Percentiles rank a stretch among this genome's conserved stretches.
These are phyloP conservation scores for Hymenochirus boettgeri DNA, from an alignment of 2,113 vertebrate genomes.

Conservation along the genomic window DNA sequence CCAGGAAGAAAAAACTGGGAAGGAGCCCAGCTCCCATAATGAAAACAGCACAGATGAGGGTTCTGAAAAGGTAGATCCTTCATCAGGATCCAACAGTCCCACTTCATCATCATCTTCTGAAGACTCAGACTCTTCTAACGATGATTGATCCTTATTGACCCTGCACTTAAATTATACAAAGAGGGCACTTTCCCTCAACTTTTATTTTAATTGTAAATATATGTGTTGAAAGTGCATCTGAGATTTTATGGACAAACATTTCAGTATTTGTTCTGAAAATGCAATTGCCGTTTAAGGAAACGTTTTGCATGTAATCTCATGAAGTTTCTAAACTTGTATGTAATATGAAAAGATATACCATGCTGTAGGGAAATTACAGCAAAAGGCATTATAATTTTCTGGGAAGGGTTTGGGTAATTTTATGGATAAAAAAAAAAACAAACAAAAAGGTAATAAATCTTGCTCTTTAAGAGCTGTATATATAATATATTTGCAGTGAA, in stretches of 20 bases:
- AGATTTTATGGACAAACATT: conserved; percentile 85
- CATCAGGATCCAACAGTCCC: conserved; percentile 84
- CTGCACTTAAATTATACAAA: conserved; percentile 82
- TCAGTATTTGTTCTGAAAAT: conserved; percentile 94
- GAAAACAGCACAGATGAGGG: conserved; percentile 93
- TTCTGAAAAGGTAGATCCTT: conserved; percentile 87
- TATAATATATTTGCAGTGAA: conserved; percentile 99
- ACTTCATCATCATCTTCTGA: conserved; percentile 71
- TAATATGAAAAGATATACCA: conserved; percentile 70
- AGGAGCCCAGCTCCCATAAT: conserved; percentile 69
- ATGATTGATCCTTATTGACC: conserved; percentile 79
- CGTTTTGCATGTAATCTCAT: conserved; percentile 96
- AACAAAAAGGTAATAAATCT: conserved; percentile 55
- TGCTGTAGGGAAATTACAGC: conserved; percentile 88
- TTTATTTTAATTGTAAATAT: conserved; percentile 89
- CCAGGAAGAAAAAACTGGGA: conserved; percentile 63
- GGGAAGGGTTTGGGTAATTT: conserved; percentile 81
- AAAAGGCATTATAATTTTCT: conserved; percentile 98
- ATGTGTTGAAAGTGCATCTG: conserved; percentile 89
- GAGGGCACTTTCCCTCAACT: conserved; percentile 67
- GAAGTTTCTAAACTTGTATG: conserved; percentile 88
- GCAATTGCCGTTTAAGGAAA: conserved; percentile 90
- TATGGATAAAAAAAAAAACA: conserved; percentile 70
- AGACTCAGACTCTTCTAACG: conserved; percentile 89
- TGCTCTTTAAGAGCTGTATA: conserved; percentile 92